These are phyloP conservation scores for Leptopilina myrica DNA, from an alignment of 2,888 invertebrate genomes.

Conservation along the genomic window DNA sequence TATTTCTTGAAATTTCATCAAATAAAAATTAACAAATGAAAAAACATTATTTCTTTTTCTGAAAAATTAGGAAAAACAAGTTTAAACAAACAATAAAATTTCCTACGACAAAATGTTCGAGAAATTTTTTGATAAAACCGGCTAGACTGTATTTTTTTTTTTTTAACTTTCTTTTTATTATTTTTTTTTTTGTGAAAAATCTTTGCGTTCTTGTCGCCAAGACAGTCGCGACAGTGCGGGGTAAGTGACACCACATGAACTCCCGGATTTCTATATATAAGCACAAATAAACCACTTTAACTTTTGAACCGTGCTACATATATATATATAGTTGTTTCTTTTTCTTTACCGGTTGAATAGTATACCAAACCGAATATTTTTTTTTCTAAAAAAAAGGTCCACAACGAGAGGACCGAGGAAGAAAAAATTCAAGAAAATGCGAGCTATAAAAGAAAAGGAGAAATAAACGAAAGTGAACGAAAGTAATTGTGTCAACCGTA, in stretches of 20 bases:
- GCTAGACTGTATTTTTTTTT: slow-evolving; percentile 44
- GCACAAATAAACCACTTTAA: slow-evolving; percentile 74
- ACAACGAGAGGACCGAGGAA: slow-evolving; percentile 52
- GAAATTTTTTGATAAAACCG: slow-evolving; percentile 40
- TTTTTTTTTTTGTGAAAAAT: slow-evolving; percentile 46
- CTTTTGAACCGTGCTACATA: slow-evolving; percentile 64
- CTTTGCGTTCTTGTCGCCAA: slow-evolving; percentile 44
- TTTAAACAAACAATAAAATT: too few species aligned
- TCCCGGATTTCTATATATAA: slow-evolving; percentile 75
- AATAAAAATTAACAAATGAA: too few species aligned
- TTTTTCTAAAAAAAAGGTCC: slow-evolving; percentile 2
- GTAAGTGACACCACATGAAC: slow-evolving; percentile 75
- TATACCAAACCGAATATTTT: slow-evolving; percentile 40
- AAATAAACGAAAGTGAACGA: slow-evolving; percentile 52
- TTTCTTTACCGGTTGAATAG: slow-evolving; percentile 24
- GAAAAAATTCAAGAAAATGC: slow-evolving; percentile 51
- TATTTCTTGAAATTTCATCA: too few species aligned
- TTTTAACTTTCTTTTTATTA: slow-evolving; percentile 14
- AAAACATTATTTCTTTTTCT: too few species aligned
- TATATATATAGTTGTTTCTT: slow-evolving; percentile 37
- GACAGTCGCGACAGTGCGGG: slow-evolving; percentile 57
- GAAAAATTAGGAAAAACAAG: too few species aligned
- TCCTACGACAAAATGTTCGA: not conserved
- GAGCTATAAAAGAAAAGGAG: slow-evolving; percentile 29
- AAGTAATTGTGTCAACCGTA: slow-evolving; percentile 66